These are phyloP conservation scores for Lamprotornis superbus DNA, from an alignment of 2,113 vertebrate genomes.

Conservation along the genomic window DNA sequence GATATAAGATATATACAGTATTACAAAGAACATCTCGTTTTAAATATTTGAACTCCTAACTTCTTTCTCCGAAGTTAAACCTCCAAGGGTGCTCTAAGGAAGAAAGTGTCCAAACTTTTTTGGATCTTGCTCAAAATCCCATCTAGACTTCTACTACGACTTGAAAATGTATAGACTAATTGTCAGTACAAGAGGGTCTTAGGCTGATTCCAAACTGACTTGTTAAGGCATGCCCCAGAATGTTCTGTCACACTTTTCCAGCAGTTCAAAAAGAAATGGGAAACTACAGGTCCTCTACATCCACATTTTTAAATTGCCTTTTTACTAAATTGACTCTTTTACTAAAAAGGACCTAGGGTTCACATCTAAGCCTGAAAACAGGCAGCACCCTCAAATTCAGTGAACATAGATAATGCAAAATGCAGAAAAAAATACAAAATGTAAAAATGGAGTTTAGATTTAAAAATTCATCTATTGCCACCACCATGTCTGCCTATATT, in stretches of 20 bases:
- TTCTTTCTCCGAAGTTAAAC: background rate
- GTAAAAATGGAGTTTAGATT: background rate
- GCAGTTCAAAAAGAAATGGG: background rate
- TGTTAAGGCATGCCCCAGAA: background rate
- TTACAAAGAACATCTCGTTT: background rate
- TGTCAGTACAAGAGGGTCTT: background rate
- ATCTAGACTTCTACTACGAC: background rate
- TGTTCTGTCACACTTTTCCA: background rate
- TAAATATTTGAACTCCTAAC: slow-evolving; percentile 22
- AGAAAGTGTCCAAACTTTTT: background rate
- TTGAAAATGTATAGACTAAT: background rate
- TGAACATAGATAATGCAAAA: background rate
- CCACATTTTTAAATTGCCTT: background rate
- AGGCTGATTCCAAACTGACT: background rate
- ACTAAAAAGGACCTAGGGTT: background rate
- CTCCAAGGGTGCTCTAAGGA: background rate
- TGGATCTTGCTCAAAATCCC: background rate
- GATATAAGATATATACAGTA: background rate
- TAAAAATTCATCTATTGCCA: background rate
- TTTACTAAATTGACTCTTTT: background rate
- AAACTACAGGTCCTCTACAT: background rate
- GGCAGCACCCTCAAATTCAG: background rate
- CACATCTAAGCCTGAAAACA: background rate
- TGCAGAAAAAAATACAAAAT: background rate
- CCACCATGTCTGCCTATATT: background rate